These are phyloP conservation scores for Cavia porcellus DNA, from an alignment of 2,113 vertebrate genomes.

Conservation along the genomic window DNA sequence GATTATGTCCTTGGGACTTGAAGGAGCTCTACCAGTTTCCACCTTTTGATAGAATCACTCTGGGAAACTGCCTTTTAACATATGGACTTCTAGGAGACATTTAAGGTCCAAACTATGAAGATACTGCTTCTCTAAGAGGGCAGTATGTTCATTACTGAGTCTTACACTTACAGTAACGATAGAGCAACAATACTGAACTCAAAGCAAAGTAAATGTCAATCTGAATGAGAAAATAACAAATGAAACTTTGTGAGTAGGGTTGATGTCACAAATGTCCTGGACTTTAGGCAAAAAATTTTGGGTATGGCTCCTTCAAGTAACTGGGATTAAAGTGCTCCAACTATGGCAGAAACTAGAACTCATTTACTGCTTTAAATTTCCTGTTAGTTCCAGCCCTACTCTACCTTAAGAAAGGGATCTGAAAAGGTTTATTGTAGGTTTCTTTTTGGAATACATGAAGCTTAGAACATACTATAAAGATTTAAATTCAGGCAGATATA, in stretches of 20 bases:
- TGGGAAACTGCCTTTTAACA: background rate
- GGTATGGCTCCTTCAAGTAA: background rate
- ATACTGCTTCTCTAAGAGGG: background rate
- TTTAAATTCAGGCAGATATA: background rate
- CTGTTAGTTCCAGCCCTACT: background rate
- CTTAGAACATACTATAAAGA: background rate
- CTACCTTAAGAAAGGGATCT: background rate
- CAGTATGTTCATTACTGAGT: background rate
- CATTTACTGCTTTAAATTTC: background rate
- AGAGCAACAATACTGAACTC: background rate
- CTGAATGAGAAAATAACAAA: background rate
- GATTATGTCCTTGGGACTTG: background rate
- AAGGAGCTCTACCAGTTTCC: background rate
- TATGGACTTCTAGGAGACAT: background rate
- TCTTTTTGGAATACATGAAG: background rate
- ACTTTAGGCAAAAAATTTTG: background rate
- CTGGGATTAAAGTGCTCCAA: background rate
- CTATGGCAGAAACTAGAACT: background rate
- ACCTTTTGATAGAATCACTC: background rate
- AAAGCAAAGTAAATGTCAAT: constrained; percentile 34
- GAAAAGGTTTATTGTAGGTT: background rate
- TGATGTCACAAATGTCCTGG: background rate
- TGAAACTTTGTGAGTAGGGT: background rate
- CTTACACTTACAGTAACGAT: background rate
- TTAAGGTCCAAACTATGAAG: background rate